These are phyloP conservation scores for Rhorus exstirpatorius DNA, from an alignment of 2,888 invertebrate genomes.

Conservation along the genomic window DNA sequence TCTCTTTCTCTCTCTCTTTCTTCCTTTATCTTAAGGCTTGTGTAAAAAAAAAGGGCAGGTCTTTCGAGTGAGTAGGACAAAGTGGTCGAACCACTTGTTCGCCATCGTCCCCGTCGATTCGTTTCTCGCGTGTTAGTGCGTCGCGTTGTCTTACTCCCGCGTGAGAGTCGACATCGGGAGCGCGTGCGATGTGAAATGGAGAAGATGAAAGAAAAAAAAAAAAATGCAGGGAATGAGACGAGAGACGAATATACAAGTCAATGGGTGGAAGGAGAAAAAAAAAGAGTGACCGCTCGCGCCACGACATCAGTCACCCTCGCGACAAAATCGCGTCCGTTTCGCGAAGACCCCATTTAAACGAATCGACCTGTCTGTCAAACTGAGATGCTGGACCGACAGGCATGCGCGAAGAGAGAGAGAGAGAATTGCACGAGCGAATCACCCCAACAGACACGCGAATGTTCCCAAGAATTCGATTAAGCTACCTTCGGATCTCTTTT, in stretches of 20 bases:
- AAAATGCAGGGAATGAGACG: conserved; percentile 53
- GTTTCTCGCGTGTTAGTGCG: conserved; percentile 17
- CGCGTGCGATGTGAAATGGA: conserved; percentile 39
- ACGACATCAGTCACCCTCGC: conserved; percentile 76
- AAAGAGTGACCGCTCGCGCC: conserved; percentile 77
- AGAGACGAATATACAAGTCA: conserved; percentile 29
- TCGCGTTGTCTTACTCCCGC: conserved; percentile 20
- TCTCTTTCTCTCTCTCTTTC: conserved; percentile 22
- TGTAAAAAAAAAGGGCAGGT: conserved; percentile 47
- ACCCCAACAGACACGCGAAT: conserved; percentile 26
- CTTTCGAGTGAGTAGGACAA: conserved; percentile 79
- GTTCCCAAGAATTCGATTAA: conserved; percentile 33
- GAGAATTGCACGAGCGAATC: not conserved
- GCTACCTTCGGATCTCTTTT: not conserved
- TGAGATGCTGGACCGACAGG: conserved; percentile 53
- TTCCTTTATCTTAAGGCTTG: not conserved
- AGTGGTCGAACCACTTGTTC: conserved; percentile 84
- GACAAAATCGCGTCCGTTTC: conserved; percentile 73
- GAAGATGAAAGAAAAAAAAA: conserved; percentile 46
- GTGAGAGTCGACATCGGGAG: conserved; percentile 15
- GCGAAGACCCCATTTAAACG: conserved; percentile 63
- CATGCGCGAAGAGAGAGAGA: conserved; percentile 41
- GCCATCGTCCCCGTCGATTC: conserved; percentile 64
- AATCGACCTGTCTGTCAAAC: conserved; percentile 76
- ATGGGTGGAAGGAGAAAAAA: conserved; percentile 50